Base-by-base conservation (phyloP, 2,113 vertebrate species). In the Nesoenas mayeri region DNA sequence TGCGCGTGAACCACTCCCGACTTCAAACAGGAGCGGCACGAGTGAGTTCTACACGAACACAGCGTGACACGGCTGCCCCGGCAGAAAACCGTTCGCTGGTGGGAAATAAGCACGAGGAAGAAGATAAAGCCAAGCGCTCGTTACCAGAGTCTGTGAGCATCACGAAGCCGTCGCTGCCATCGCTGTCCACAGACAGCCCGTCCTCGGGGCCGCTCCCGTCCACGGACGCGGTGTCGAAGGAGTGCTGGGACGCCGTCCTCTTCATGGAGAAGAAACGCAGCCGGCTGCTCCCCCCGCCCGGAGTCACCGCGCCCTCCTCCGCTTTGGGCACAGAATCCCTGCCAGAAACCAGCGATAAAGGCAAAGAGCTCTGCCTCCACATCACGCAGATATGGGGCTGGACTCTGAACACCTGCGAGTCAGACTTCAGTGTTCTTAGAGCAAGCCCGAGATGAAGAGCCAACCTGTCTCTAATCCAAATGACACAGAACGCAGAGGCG, bases 171-270 rank as follows among this genome's bases (percentile, higher is more conserved):
- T 99, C 99, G 3, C 99, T 99, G 97, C 98, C 96, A 56, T 99
- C 99, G 6, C 99, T 99, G 94, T 99, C 98, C 91, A 99, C 89
- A 0, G 99, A 99, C 21, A 99, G 97, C 66, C 98, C 97, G 8
- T 99, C 99, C 53, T 99, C 99, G 2, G 98, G 98, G 70, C 98
- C 97, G 36, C 99, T 99, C 53, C 98, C 98, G 15, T 99, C 99
- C 97, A 99, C 82, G 4, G 99, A 98, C 2, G 98, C 95, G 32
- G 98, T 98, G 86, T 99, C 99, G 34, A 99, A 98, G 91, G 99
- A 99, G 89, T 98, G 98, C 95, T 99, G 99, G 85, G 99, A 99
- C 7, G 97, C 89, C 2, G 99, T 99, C 53, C 98, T 99, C 97
- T 98, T 99, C 97, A 99, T 98, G 92, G 98, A 96, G 75, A 98